phyloP scores from a whole-genome alignment of 1,140 invertebrate genomes.

The Scaptomyza hsui region DNA sequence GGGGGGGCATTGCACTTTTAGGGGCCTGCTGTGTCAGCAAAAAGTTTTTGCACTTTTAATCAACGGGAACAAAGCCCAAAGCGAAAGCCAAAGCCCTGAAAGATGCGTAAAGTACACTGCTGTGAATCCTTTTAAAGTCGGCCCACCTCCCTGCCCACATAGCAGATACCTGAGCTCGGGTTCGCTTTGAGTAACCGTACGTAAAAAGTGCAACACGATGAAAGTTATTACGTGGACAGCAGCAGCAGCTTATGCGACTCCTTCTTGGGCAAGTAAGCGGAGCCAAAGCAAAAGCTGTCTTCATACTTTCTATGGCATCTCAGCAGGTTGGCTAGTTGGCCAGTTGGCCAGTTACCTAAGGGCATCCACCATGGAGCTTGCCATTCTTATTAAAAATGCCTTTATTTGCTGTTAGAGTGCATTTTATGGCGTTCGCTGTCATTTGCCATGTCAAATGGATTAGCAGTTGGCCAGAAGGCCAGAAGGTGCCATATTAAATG shows the following conservation, averaged over 20 bases:
- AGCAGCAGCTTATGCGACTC: constrained; percentile 29
- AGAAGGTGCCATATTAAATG: constrained; percentile 1
- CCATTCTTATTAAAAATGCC: constrained; percentile 42
- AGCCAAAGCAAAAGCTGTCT: constrained; percentile 37
- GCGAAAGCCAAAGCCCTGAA: constrained; percentile 21
- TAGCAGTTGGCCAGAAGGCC: constrained; percentile 1
- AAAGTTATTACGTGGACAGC: constrained; percentile 68
- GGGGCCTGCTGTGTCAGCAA: constrained; percentile 6
- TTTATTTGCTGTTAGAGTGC: constrained; percentile 18
- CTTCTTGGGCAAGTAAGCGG: constrained; percentile 34
- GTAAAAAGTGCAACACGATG: constrained; percentile 47
- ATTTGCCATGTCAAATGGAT: constrained; percentile 18
- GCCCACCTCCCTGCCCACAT: constrained; percentile 15
- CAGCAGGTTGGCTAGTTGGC: not conserved
- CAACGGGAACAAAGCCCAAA: constrained; percentile 32
- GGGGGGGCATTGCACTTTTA: constrained; percentile 60
- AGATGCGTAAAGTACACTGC: constrained; percentile 27
- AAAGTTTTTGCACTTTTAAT: constrained; percentile 50
- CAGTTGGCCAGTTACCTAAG: not conserved
- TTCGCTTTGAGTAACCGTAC: not conserved
- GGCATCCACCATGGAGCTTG: too few species aligned
- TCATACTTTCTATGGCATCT: constrained; percentile 62
- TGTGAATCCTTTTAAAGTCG: constrained; percentile 60
- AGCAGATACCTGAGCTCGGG: not conserved
- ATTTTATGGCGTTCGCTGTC: constrained; percentile 12